phyloP scores from a whole-genome alignment of 2,113 vertebrate species.

The Pelvicachromis taeniatus region DNA sequence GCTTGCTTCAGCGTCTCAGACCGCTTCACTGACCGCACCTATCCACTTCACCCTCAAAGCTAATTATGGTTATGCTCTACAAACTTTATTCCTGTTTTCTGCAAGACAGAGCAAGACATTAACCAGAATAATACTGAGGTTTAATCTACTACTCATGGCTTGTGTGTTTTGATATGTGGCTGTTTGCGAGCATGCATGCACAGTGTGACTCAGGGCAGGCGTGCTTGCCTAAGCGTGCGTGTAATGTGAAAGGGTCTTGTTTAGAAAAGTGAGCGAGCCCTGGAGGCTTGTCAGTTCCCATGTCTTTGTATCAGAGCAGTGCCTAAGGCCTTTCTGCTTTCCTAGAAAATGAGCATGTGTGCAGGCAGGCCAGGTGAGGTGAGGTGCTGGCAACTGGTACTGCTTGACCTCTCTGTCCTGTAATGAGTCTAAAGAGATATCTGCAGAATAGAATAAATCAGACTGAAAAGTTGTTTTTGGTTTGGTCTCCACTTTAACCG shows the following conservation, averaged over 20 bases:
- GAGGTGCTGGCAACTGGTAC: not conserved
- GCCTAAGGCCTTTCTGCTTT: constrained; percentile 24
- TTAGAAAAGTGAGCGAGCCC: constrained; percentile 16
- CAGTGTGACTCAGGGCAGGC: not conserved
- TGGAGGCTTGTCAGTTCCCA: constrained; percentile 41
- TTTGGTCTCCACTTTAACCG: not conserved
- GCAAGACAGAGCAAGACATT: constrained; percentile 23
- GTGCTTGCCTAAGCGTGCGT: not conserved
- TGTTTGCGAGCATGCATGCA: not conserved
- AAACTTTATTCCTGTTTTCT: constrained; percentile 2
- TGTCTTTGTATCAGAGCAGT: constrained; percentile 13
- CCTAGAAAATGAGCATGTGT: constrained; percentile 4
- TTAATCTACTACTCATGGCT: not conserved
- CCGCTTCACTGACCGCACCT: not conserved
- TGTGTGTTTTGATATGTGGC: not conserved
- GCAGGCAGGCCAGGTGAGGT: not conserved
- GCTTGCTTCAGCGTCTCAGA: not conserved
- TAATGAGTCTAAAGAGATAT: constrained; percentile 12
- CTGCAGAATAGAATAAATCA: constrained; percentile 22
- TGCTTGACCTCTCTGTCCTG: not conserved
- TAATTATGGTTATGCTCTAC: constrained; percentile 21
- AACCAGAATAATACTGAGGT: constrained; percentile 17
- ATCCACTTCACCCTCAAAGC: not conserved
- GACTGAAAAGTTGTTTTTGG: not conserved
- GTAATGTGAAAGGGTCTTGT: constrained; percentile 11